Evolutionary conservation across 2,797 vertebrate genomes (phyloP), one percentile per base, ranked within the genome.

Genomic region (Acrocephalus scirpaceus): DNA sequence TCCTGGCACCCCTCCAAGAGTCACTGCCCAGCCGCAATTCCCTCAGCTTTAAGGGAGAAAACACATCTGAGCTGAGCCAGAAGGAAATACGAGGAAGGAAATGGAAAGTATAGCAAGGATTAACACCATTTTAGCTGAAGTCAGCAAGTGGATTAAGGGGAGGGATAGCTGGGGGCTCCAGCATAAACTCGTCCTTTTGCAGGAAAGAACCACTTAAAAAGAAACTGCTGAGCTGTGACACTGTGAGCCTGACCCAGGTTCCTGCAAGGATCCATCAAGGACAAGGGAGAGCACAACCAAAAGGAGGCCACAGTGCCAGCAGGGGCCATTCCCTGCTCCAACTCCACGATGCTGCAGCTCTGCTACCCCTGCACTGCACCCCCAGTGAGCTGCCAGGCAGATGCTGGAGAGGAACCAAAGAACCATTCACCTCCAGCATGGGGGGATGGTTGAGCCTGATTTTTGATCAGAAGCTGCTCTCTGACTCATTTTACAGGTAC

Each of bases 291-390:
- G 42, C 64, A 88, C 27, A 34, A 48, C 0, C 3, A 53, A 60
- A n/a, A 2, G 8, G 23, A 88, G 72, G 38, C 42, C 32, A 19
- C 13, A 10, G 40, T 7, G 44, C 48, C 12, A 3, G 56, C 60
- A 51, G 25, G n/a, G 61, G 32, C 54, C 3, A 2, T 18, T 50
- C 57, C 57, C 38, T 10, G 1, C 17, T 7, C 26, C 16, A 20
- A 0, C 19, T 7, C 51, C 0, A 0, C 0, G 0, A 9, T 10
- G 64, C 74, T 80, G 48, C 40, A 69, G 73, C 38, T 72, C 65
- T 62, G 60, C 56, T 66, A 4, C 11, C 20, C 58, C 44, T 48
- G 32, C 13, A 5, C 20, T 26, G 36, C 1, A 1, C 57, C 38
- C 25, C 42, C 9, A 4, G 20, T 30, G 48, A 79, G 50, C 73